Evolutionary conservation across 2,888 invertebrate species (phyloP), one percentile per base, ranked within the genome.

Genomic region (Brenthis daphne): DNA sequence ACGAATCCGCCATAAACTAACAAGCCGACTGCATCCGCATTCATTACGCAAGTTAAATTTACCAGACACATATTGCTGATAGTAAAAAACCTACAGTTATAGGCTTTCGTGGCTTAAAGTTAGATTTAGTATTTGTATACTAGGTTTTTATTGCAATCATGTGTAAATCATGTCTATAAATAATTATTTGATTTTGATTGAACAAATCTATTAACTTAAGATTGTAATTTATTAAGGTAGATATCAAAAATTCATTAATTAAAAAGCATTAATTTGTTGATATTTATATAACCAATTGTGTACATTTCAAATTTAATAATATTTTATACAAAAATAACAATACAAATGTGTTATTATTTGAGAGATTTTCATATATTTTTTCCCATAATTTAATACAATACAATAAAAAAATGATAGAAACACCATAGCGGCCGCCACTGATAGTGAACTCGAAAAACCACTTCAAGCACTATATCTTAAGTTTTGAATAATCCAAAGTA

Each of bases 1-100:
- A 64, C 65, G 58, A 64, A 65, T 56, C 61, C 57, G 53, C 67
- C 71, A 63, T 68, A 65, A 64, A 63, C 66, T 64, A 71, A 65
- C 70, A 70, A 65, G 63, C 53, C 33, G 61, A 60, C 70, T 72
- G 68, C 74, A 68, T 70, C 70, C 68, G 71, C 74, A 73, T 71
- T 70, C 66, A 74, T 70, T 70, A 72, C 51, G 50, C 57, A 48
- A 64, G 70, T 54, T 65, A 71, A 68, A 71, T 68, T 71, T 68
- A 65, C 71, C 65, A 63, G 68, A 63, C 53, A 64, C 68, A 60
- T 65, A 68, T 58, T 66, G 51, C 43, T 20, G 29, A 16, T 50
- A 54, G 61, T 66, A 54, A 48, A 67, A 61, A 67, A 63, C 50
- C 24, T 33, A 56, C 43, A n/a, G 24, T 24, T 33, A 47, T 56